Base-by-base conservation (phyloP, 2,797 vertebrate species). In the Dryobates pubescens region DNA sequence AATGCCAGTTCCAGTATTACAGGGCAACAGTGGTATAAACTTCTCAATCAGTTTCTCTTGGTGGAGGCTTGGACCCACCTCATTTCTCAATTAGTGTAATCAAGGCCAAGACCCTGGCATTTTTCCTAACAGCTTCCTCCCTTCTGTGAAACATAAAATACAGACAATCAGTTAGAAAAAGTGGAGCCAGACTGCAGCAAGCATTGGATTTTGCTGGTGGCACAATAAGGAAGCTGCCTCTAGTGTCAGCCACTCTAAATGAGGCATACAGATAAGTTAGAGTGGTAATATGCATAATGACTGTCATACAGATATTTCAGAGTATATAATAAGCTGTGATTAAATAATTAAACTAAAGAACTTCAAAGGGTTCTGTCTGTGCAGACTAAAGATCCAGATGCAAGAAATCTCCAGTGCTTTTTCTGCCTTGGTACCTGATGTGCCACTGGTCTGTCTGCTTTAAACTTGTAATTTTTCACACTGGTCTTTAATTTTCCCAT, bases 341-440 rank as follows among this genome's bases (percentile, higher is more conserved):
- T 93, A 95, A 92, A 86, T 73, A 74, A 91, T 92, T 92, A 93
- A 73, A 86, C 64, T 77, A 10, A 93, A 94, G 63, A 87, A 75
- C 82, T 89, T 93, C 65, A 88, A 76, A 93, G 59, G 24, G 58
- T 57, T 68, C 59, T 93, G 41, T 64, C 79, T 82, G 36, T 76
- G 68, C 51, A 56, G 65, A 67, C 49, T 58, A 58, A 86, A 54
- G 64, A 84, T 79, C 49, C 84, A 71, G 85, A 65, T 27, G 34
- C 20, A 79, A 86, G 70, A 94, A 91, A 84, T 79, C 63, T 73
- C 61, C 34, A 61, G 41, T 56, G 64, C 45, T 83, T 73, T 83
- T 94, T 51, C 70, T 68, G 13, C 32, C 54, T 86, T 54, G 49
- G 41, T 86, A 70, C 20, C 53, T 92, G 65, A 58, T 73, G 73